Base-by-base conservation (phyloP, 2,113 vertebrate species). In the Lampris incognitus region DNA sequence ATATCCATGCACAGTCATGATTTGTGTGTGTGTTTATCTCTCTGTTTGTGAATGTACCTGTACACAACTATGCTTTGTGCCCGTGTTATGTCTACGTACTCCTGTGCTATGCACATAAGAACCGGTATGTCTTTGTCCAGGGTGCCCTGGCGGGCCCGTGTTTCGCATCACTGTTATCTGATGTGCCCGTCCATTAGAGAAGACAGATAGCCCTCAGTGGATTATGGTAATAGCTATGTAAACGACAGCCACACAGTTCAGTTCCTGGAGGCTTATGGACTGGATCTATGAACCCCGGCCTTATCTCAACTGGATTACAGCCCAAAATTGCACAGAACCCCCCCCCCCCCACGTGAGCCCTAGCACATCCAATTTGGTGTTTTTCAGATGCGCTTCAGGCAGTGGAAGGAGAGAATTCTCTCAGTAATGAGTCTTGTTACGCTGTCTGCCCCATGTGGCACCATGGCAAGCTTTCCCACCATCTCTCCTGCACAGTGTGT, bases 381-480 rank as follows among this genome's bases (percentile, higher is more conserved):
- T 78, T 73, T 75, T 76, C 63, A 24, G 51, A 46, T 11, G 4
- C 9, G 81, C 84, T 89, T 57, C 67, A 72, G 85, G 87, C 86
- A 58, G 72, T 42, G 71, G 60, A 76, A 85, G 66, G 51, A 63
- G 73, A 79, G 56, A 61, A 83, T 63, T 73, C 67, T 72, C 40
- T 58, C 75, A 37, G 72, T 89, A 88, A 91, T 90, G 86, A 89
- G 56, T 75, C 73, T 70, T 76, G 83, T 74, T 83, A 74, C 13
- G 48, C 77, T 71, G 79, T 60, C 60, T 60, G 56, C 69, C 60
- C 70, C 76, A 72, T 78, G 81, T 76, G 86, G 72, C 74, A 77
- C 60, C 51, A 72, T 77, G 63, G 66, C 70, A 72, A 76, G 67
- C 63, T 82, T 70, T 81, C 78, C 62, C 67, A 77, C 54, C 82